These are phyloP conservation scores for Tetragnatha versicolor DNA, from an alignment of 1,140 invertebrate species.

Conservation along the genomic window DNA sequence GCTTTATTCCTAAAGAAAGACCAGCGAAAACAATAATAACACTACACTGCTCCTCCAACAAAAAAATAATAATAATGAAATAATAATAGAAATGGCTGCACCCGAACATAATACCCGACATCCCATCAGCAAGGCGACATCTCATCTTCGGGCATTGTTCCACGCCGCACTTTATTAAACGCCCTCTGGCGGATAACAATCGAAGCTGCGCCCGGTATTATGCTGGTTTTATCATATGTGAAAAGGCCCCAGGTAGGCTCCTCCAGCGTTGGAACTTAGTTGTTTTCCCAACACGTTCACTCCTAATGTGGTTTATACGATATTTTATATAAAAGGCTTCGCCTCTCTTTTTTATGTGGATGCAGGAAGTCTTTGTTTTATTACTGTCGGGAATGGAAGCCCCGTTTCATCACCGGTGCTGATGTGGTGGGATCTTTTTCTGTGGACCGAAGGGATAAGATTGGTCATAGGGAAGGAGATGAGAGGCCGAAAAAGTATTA, in stretches of 20 bases:
- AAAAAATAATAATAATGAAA: conserved; percentile 4
- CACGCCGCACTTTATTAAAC: conserved; percentile 31
- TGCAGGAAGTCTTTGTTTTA: conserved; percentile 38
- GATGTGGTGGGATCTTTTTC: too few species aligned
- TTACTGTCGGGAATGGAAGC: conserved; percentile 32
- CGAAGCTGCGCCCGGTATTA: conserved; percentile 39
- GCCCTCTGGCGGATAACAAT: conserved; percentile 45
- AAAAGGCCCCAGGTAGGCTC: conserved; percentile 29
- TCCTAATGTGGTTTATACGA: conserved; percentile 47
- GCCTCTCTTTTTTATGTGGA: too few species aligned
- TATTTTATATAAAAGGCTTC: conserved; percentile 49
- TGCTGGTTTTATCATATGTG: conserved; percentile 47
- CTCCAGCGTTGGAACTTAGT: conserved; percentile 36
- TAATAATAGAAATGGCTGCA: not conserved
- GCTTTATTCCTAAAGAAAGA: conserved; percentile 11
- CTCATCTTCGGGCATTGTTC: conserved; percentile 47
- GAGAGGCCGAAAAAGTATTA: too few species aligned
- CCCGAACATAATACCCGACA: conserved; percentile 42
- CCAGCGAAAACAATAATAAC: not conserved
- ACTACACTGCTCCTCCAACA: not conserved
- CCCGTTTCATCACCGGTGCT: conserved; percentile 36
- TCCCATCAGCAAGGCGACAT: conserved; percentile 47
- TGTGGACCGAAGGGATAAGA: too few species aligned
- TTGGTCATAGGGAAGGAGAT: too few species aligned
- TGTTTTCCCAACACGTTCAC: conserved; percentile 23